A percentile compares a stretch with the other conserved stretches of the same genome.
These are phyloP conservation scores for Lacerta bilineata DNA, from an alignment of 2,797 vertebrate species.

Conservation along the genomic window DNA sequence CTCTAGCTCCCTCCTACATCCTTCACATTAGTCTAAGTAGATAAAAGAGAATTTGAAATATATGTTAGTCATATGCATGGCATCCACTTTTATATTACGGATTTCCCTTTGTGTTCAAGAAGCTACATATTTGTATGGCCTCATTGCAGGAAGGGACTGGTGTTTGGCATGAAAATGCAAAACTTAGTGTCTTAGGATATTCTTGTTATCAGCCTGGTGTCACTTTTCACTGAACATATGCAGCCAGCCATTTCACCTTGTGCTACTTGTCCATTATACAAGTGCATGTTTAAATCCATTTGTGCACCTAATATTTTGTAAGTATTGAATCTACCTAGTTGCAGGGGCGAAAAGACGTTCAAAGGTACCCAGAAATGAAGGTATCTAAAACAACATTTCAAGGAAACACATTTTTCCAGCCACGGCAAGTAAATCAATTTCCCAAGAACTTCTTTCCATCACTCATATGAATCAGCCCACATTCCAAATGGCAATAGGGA, in stretches of 20 bases:
- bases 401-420: neutral
- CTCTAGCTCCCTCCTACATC: neutral
- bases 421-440: neutral
- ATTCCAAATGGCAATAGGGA: slow-evolving; percentile 33
- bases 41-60: slow-evolving; percentile 43
- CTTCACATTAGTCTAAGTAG: neutral
- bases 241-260: neutral
- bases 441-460: neutral
- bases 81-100: slow-evolving; percentile 1
- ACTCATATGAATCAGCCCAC: neutral
- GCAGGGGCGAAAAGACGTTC: neutral
- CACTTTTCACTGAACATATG: slow-evolving; percentile 18
- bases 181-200: slow-evolving; percentile 35
- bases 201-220: slow-evolving; percentile 23
- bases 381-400: neutral
- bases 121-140: slow-evolving; percentile 34
- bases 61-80: slow-evolving; percentile 2
- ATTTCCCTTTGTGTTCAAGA: slow-evolving; percentile 36
- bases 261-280: neutral
- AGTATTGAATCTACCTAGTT: slow-evolving; percentile 6
- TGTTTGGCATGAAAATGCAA: slow-evolving; percentile 27
- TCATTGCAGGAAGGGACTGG: slow-evolving; percentile 13
- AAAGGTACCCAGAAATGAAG: neutral
- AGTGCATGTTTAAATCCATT: neutral
- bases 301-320: neutral